phyloP scores from a whole-genome alignment of 2,797 vertebrate species.

The Mormyrops attenuatus region DNA sequence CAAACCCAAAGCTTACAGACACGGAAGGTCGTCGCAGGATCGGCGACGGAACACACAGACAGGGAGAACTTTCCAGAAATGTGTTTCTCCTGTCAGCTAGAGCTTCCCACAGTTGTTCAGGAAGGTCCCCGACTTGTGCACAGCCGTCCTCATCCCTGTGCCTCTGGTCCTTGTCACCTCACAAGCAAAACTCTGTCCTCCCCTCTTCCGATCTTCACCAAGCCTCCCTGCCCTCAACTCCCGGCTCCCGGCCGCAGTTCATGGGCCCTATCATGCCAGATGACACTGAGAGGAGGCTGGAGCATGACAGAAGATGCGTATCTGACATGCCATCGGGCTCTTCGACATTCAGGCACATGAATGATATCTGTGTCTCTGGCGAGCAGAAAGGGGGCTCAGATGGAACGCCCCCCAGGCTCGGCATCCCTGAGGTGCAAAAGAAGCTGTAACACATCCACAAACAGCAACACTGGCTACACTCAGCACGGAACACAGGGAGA shows the following conservation, averaged over 20 bases:
- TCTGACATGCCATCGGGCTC: not conserved
- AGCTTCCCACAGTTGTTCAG: not conserved
- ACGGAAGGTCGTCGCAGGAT: constrained; percentile 59
- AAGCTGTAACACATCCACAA: not conserved
- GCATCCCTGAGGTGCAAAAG: not conserved
- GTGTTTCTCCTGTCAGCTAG: not conserved
- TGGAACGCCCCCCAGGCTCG: not conserved
- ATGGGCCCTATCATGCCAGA: not conserved
- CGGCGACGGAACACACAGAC: constrained; percentile 31
- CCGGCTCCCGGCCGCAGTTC: not conserved
- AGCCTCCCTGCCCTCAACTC: not conserved
- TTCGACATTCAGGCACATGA: not conserved
- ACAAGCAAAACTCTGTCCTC: not conserved
- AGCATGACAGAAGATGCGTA: not conserved
- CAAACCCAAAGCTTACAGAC: constrained; percentile 55
- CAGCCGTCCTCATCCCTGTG: not conserved
- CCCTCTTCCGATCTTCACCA: not conserved
- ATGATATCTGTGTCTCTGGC: not conserved
- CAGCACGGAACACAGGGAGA: not conserved
- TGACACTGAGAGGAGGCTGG: not conserved
- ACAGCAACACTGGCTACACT: not conserved
- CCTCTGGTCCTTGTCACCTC: not conserved
- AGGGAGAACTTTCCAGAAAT: not conserved
- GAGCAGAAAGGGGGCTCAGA: not conserved
- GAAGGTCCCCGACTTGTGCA: not conserved